Conservation (phyloP, 2,888 invertebrate species). For the Nudaria mundana region DNA sequence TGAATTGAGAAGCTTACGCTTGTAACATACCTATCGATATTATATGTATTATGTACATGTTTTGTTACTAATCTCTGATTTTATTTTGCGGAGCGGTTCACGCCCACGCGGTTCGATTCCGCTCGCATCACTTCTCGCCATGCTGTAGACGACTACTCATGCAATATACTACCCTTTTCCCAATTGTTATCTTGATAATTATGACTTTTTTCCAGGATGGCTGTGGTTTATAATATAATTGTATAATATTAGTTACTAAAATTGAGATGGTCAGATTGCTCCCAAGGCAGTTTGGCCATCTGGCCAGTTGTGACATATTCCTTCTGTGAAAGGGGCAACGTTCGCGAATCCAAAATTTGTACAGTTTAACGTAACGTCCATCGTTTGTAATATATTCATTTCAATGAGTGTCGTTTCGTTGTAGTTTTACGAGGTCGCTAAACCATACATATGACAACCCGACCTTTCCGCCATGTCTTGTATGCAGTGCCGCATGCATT, state of each 20-base stretch:
- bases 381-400: constrained; percentile 81
- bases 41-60: constrained; percentile 78
- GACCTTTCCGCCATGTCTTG: constrained; percentile 85
- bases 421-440: constrained; percentile 79
- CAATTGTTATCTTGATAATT: constrained; percentile 71
- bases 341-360: constrained; percentile 82
- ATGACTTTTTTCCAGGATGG: constrained; percentile 79
- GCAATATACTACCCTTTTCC: constrained; percentile 48
- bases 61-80: constrained; percentile 80
- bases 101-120: constrained; percentile 61
- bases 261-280: constrained; percentile 73
- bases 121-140: constrained; percentile 40
- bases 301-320: constrained; percentile 91
- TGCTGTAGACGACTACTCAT: constrained; percentile 75
- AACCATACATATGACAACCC: constrained; percentile 84
- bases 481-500: constrained; percentile 84
- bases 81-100: constrained; percentile 57
- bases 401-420: constrained; percentile 87
- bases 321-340: constrained; percentile 93
- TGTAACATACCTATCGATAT: constrained; percentile 76
- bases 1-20: constrained; percentile 80
- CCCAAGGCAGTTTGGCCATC: constrained; percentile 75
- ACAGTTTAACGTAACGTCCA: constrained; percentile 79
- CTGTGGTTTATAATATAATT: constrained; percentile 60
- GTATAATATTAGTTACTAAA: constrained; percentile 65